Evolutionary conservation across 2,888 invertebrate species (phyloP), one percentile per base, ranked within the genome.

Genomic region (Drosophila percnosoma): DNA sequence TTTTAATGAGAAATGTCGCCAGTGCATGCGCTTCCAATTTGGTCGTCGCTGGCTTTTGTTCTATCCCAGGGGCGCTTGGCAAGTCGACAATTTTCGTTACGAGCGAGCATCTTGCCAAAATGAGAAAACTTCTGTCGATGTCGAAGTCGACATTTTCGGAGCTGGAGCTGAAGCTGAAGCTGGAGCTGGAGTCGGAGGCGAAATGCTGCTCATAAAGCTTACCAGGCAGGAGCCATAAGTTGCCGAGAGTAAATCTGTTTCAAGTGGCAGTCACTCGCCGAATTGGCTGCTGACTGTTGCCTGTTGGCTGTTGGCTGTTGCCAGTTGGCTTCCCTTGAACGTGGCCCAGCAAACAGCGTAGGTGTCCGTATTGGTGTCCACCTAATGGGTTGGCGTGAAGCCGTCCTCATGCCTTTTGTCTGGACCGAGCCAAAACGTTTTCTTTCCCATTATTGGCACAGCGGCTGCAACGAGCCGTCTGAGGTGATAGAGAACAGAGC

Each of bases 191-290:
- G 60, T 31, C 52, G 29, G 34, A 48, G 59, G 31, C 36, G 45
- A 40, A 72, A 54, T 48, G 63, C 65, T 61, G 53, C 36, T 42
- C 75, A 66, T 82, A 75, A 82, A 80, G 71, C 75, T 74, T 66
- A 74, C 51, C 67, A 71, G 68, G 70, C 73, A 53, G 74, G 66
- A 65, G 55, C 70, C 85, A 84, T 87, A 77, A 81, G 87, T 75
- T 87, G 90, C 86, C 77, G 54, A 88, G 85, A 85, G 80, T 83
- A 90, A 88, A 88, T 90, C 88, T 83, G 88, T 88, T 90, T 89
- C 87, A 78, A 91, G 85, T 89, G 74, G 70, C 75, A 80, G 75
- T 80, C 79, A 82, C 73, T 83, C 34, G 31, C 11, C 68, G 74
- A 83, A 83, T 80, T 85, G 81, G 82, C 81, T 76, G 69, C 74